Base-by-base conservation (phyloP, 2,113 vertebrate species). In the Hydrochoerus hydrochaeris region DNA sequence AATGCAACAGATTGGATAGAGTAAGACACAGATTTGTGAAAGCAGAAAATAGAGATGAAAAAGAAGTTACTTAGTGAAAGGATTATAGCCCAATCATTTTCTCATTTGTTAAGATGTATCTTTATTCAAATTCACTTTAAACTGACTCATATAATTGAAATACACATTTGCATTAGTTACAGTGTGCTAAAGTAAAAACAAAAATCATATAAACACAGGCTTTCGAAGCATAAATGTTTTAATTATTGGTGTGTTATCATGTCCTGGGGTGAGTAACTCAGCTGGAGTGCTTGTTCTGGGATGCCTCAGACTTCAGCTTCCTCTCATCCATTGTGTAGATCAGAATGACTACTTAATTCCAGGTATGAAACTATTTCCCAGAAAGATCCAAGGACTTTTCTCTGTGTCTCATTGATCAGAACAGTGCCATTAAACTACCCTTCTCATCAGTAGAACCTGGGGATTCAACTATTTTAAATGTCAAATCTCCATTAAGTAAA, bases 51-150 rank as follows among this genome's bases (percentile, higher is more conserved):
- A 3, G 52, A 83, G 1, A 4, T 67, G 30, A 84, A 38, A 89
- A 88, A 19, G 32, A 65, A 7, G 7, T 54, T 60, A 90, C 84
- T 96, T 83, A 71, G 24, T 5, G 88, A 80, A 78, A 60, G 63
- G 12, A 80, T 85, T 97, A 60, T 94, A 38, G 30, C 41, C n/a
- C 80, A 62, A 46, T 19, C 35, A 81, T 30, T 6, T 83, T 44
- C 81, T 95, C 46, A 54, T 17, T 32, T 57, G 75, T 85, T 83
- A 75, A 90, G 69, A 1, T 1, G 83, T n/a, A 26, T 58, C 16
- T 91, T 82, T 75, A 85, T 82, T 81, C 46, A 71, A 62, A 91
- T 88, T 22, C 13, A 82, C 60, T 80, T 93, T 75, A 75, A 91
- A 24, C n/a, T 65, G 10, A 69, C 38, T 85, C 63, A 94, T 4